Conservation (phyloP, 2,888 invertebrate genomes). For the Alitta virens region DNA sequence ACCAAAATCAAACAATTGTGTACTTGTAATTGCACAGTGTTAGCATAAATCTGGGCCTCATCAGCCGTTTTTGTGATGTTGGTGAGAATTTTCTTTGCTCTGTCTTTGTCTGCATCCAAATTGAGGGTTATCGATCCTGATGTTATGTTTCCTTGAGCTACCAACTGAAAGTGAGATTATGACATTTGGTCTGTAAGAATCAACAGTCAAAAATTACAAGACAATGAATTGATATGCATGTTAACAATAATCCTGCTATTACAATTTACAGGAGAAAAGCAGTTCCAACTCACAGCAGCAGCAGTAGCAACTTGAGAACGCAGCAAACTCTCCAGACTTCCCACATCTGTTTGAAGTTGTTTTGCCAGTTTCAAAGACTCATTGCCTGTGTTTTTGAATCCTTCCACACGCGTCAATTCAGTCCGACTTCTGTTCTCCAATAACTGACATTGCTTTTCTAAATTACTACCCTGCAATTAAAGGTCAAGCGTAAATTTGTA, state of each 20-base stretch:
- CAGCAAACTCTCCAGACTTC: no score
- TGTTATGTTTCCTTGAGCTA: not conserved
- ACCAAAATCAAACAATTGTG: no score
- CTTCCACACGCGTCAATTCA: constrained; percentile 4
- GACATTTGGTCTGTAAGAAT: no score
- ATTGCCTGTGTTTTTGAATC: not conserved
- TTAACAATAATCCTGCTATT: no score
- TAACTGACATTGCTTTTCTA: not conserved
- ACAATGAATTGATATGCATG: no score
- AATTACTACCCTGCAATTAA: not conserved
- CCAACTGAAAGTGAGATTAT: constrained; percentile 3
- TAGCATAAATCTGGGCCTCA: not conserved
- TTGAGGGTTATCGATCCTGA: constrained; percentile 1
- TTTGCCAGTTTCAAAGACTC: not conserved
- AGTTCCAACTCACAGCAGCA: no score
- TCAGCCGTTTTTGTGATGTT: constrained; percentile 1
- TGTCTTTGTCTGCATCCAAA: constrained; percentile 1
- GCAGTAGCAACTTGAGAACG: no score
- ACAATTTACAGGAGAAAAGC: no score
- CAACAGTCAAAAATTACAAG: no score
- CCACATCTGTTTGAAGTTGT: not conserved
- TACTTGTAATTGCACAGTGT: no score
- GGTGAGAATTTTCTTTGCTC: not conserved
- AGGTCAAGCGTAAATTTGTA: not conserved
- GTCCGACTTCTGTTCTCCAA: constrained; percentile 3